Evolutionary conservation across 2,113 vertebrate genomes (phyloP).

Genomic region (Rhipidura dahli): DNA sequence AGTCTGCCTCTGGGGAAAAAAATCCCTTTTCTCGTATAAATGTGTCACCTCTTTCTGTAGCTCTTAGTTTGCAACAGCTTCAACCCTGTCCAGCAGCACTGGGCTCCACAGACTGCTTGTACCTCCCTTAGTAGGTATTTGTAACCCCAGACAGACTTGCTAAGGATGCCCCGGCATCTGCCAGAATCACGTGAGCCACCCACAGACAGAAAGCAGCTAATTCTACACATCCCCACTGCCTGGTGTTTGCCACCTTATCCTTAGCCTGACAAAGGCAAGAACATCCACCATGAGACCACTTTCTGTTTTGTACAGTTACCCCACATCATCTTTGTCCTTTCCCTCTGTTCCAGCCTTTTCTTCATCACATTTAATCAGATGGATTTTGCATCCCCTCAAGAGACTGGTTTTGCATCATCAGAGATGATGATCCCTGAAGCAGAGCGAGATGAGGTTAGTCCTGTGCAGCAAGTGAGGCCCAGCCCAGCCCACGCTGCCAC

Average conservation of each 20-base stretch:
- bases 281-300: background rate
- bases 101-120: background rate
- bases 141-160: background rate
- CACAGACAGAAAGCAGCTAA: background rate
- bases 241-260: background rate
- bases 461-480: background rate
- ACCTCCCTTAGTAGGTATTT: background rate
- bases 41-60: background rate
- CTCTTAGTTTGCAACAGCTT: background rate
- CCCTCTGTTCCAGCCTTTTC: background rate
- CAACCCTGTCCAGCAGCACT: background rate
- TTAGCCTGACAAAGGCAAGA: background rate
- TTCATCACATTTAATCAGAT: background rate
- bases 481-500: background rate
- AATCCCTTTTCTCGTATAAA: background rate
- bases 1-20: background rate
- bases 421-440: background rate
- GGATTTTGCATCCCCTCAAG: background rate
- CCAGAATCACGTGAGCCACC: background rate
- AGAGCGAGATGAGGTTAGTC: background rate
- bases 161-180: background rate
- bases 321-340: background rate
- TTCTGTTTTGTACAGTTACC: background rate
- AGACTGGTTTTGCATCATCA: background rate
- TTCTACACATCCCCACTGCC: background rate